Evolutionary conservation across 2,888 invertebrate species (phyloP).

Genomic region (Pomacea canaliculata): DNA sequence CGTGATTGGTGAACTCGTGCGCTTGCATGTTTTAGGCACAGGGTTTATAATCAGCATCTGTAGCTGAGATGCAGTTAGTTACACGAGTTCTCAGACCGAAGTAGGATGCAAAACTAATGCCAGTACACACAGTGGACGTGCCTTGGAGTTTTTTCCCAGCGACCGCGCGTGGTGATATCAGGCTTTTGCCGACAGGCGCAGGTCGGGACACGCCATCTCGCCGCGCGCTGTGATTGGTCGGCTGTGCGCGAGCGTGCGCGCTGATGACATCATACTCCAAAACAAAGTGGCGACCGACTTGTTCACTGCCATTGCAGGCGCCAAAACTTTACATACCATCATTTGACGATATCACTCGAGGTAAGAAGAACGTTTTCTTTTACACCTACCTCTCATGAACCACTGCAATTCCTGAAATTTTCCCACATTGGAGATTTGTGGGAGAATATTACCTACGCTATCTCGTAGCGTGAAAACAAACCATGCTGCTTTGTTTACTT

Average conservation of each 20-base stretch:
- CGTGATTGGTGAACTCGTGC: conserved; percentile 9
- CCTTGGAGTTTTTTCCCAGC: not conserved
- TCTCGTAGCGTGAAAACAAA: conserved; percentile 6
- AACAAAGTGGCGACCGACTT: conserved; percentile 31
- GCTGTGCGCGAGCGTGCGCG: conserved; percentile 8
- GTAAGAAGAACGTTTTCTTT: conserved; percentile 9
- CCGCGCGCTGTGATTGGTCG: conserved; percentile 24
- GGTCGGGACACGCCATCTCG: conserved; percentile 27
- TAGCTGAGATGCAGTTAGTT: conserved; percentile 11
- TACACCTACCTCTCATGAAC: not conserved
- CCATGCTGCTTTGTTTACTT: conserved; percentile 30
- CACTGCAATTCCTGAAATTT: not conserved
- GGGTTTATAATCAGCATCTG: conserved; percentile 14
- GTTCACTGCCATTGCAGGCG: conserved; percentile 29
- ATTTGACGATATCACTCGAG: conserved; percentile 10
- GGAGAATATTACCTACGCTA: not conserved
- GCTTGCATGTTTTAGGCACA: not conserved
- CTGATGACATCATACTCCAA: conserved; percentile 35
- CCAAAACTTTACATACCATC: conserved; percentile 28
- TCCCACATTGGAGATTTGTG: not conserved
- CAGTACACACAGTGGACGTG: not conserved
- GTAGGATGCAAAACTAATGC: not conserved
- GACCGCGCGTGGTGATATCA: conserved; percentile 12
- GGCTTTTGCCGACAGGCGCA: conserved; percentile 4
- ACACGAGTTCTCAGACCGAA: not conserved